phyloP scores from a whole-genome alignment of 2,113 vertebrate species.

The Aspiorhynchus laticeps region DNA sequence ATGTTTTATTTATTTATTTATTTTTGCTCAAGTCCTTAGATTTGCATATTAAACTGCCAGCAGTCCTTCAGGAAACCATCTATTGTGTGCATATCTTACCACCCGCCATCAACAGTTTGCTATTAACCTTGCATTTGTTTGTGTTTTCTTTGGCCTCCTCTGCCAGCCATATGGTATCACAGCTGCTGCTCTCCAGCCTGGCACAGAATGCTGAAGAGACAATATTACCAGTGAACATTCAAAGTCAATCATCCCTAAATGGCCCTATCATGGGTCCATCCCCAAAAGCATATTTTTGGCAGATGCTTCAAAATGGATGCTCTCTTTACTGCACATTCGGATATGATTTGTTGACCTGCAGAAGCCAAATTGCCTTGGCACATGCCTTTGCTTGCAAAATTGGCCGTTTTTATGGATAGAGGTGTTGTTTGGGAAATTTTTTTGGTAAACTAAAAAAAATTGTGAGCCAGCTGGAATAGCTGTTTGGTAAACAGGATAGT shows the following conservation, averaged over 20 bases:
- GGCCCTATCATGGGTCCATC: conserved; percentile 42
- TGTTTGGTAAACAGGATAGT: not conserved
- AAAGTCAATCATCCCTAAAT: conserved; percentile 44
- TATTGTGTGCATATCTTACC: conserved; percentile 31
- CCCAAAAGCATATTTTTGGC: conserved; percentile 44
- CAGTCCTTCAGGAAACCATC: conserved; percentile 20
- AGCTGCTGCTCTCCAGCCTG: conserved; percentile 37
- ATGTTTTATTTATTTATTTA: not conserved
- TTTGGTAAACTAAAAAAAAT: not conserved
- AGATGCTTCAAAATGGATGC: conserved; percentile 28
- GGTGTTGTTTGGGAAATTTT: not conserved
- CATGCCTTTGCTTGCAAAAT: not conserved
- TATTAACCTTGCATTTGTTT: conserved; percentile 39
- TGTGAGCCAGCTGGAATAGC: not conserved
- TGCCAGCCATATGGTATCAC: conserved; percentile 43
- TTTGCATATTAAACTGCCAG: conserved; percentile 37
- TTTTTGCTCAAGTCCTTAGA: not conserved
- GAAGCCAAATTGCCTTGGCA: conserved; percentile 25
- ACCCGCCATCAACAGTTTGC: conserved; percentile 41
- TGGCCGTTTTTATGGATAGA: not conserved
- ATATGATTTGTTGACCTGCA: conserved; percentile 25
- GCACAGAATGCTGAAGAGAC: conserved; percentile 36
- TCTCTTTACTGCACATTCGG: not conserved
- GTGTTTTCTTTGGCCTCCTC: conserved; percentile 35
- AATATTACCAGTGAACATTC: conserved; percentile 40